Conservation (phyloP, 2,113 vertebrate species). For the Gobiocypris rarus region DNA sequence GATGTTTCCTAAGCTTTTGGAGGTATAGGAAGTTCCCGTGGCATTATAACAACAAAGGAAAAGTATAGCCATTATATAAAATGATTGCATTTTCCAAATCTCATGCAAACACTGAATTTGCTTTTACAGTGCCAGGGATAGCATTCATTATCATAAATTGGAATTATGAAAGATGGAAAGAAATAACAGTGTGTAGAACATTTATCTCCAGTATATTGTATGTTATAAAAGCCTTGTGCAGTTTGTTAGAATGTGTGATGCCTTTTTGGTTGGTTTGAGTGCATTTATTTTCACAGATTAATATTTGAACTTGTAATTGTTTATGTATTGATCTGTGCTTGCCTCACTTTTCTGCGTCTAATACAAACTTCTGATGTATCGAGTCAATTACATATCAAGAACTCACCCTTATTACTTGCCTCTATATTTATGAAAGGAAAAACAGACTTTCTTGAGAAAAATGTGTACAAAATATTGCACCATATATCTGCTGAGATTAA, state of each 20-base stretch:
- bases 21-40: background rate
- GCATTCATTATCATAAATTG: constrained; percentile 69
- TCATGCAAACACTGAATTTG: constrained; percentile 64
- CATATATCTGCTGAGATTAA: constrained; percentile 34
- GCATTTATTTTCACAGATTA: constrained; percentile 26
- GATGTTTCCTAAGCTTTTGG: background rate
- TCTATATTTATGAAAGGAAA: constrained; percentile 12
- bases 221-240: background rate
- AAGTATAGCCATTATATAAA: background rate
- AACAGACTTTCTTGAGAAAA: background rate
- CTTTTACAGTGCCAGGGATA: constrained; percentile 74
- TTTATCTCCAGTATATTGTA: background rate
- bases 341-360: constrained; percentile 1
- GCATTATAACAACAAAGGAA: constrained; percentile 24
- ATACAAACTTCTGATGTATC: constrained; percentile 39
- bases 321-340: constrained; percentile 35
- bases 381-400: constrained; percentile 42
- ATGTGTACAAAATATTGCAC: background rate
- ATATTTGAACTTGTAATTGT: constrained; percentile 18
- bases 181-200: background rate
- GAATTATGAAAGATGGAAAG: background rate
- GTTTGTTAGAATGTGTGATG: background rate
- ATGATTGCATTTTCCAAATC: constrained; percentile 62
- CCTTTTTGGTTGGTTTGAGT: background rate
- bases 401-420: constrained; percentile 3